Evolutionary conservation across 2,797 vertebrate species (phyloP), one percentile per base, ranked within the genome.

Genomic region (Ara ararauna): DNA sequence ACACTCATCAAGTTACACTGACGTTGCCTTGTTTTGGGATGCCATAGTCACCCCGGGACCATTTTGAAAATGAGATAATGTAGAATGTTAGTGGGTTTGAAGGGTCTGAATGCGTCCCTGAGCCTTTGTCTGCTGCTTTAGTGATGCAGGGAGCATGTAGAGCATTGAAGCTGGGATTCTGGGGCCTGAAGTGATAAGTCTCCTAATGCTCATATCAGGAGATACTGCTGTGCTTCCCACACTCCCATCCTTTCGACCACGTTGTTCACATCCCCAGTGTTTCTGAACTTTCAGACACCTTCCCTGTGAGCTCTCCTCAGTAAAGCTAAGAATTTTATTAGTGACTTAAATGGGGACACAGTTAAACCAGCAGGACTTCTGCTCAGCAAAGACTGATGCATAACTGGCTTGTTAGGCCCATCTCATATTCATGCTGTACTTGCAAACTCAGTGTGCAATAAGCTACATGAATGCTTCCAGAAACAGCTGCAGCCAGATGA

Each of bases 61-160:
- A 0, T 22, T 78, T 48, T 54, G 18, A 66, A 78, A 71, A 56
- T 18, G n/a, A 65, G 50, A 40, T 53, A 47, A 22, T 1, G 1
- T 47, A 68, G 50, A 8, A 47, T 51, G 10, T 42, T 64, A 26
- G n/a, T 27, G 21, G 13, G 17, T 87, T 90, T 74, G 78, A 67
- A 36, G 54, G 27, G 27, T 70, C 73, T 74, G 48, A 47, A 17
- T 30, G 23, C 2, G 0, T 38, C 73, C 50, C 13, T 64, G 38
- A 73, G 44, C 42, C 72, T 77, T 53, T n/a, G 7, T 61, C 76
- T 76, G 53, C 60, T 9, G 3, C 65, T 44, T 15, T 7, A 38
- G 45, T 40, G 23, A 23, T 48, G 40, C 2, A 1, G 40, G 20
- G 17, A 60, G 54, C 44, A 48, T 0, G 2, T 4, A 38, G 27